These are phyloP conservation scores for Drosophila suzukii DNA, from an alignment of 1,140 invertebrate species.

Conservation along the genomic window DNA sequence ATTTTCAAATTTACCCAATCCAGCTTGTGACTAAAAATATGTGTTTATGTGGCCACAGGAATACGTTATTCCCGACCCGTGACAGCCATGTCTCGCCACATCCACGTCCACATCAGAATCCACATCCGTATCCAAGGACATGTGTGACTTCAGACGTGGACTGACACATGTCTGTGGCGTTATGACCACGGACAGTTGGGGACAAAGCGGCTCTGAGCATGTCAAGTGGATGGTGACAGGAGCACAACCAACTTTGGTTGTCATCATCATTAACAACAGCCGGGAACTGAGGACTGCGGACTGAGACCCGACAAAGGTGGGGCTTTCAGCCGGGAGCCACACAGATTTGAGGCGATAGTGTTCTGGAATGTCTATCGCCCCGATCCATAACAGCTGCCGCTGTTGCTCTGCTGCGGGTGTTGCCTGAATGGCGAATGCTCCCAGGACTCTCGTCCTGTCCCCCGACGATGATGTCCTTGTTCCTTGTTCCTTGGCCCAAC, in stretches of 20 bases:
- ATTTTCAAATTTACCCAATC: background rate
- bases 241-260: conserved; percentile 42
- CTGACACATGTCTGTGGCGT: conserved; percentile 41
- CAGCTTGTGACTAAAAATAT: conserved; percentile 9
- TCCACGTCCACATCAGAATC: background rate
- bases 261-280: conserved; percentile 46
- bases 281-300: conserved; percentile 11
- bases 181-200: conserved; percentile 40
- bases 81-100: conserved; percentile 13
- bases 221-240: conserved; percentile 48
- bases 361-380: conserved; percentile 26
- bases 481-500: conserved; percentile 38
- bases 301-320: conserved; percentile 27
- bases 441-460: conserved; percentile 5
- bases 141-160: conserved; percentile 36
- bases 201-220: conserved; percentile 27
- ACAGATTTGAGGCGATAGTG: conserved; percentile 35
- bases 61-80: conserved; percentile 18
- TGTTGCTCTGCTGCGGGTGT: conserved; percentile 5
- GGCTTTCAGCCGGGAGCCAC: conserved; percentile 6
- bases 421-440: conserved; percentile 18
- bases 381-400: conserved; percentile 16
- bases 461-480: conserved; percentile 31
- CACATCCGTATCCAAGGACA: conserved; percentile 2
- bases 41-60: conserved; percentile 7